Conservation (phyloP, 2,113 vertebrate genomes). For the Sakesphorus luctuosus region DNA sequence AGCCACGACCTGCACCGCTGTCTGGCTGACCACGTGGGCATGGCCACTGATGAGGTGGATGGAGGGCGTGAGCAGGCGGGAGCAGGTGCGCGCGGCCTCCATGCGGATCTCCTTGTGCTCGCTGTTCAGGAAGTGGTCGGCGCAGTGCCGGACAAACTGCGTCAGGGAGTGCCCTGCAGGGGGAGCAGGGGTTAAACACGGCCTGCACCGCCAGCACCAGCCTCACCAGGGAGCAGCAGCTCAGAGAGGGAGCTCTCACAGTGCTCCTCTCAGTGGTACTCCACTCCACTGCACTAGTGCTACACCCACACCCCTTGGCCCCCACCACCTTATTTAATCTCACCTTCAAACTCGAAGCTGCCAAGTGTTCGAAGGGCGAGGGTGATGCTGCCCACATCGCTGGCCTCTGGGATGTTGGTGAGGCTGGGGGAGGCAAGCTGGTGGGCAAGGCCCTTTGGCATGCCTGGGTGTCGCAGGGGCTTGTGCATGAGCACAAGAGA, state of each 20-base stretch:
- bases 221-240: background rate
- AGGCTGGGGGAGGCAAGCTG: slow-evolving; percentile 96
- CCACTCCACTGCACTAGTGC: no score
- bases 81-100: slow-evolving; percentile 96
- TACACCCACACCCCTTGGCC: no score
- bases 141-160: slow-evolving; percentile 98
- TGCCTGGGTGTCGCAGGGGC: slow-evolving; percentile 94
- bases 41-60: slow-evolving; percentile 93
- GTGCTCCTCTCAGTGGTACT: no score
- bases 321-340: background rate
- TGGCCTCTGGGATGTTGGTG: slow-evolving; percentile 93
- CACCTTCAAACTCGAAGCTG: slow-evolving; percentile 98
- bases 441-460: slow-evolving; percentile 96
- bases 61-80: slow-evolving; percentile 92
- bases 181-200: background rate
- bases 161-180: slow-evolving; percentile 93
- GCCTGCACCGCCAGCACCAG: background rate
- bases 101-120: slow-evolving; percentile 98
- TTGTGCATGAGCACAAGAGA: slow-evolving; percentile 98
- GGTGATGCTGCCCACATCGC: slow-evolving; percentile 96
- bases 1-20: slow-evolving; percentile 95
- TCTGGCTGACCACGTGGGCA: slow-evolving; percentile 95
- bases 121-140: slow-evolving; percentile 96
- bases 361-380: slow-evolving; percentile 94
- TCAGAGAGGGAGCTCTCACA: background rate